A percentile compares a stretch with the other conserved stretches of the same genome.
Conservation (phyloP, 2,888 invertebrate species). For the Miltochrista miniata region DNA sequence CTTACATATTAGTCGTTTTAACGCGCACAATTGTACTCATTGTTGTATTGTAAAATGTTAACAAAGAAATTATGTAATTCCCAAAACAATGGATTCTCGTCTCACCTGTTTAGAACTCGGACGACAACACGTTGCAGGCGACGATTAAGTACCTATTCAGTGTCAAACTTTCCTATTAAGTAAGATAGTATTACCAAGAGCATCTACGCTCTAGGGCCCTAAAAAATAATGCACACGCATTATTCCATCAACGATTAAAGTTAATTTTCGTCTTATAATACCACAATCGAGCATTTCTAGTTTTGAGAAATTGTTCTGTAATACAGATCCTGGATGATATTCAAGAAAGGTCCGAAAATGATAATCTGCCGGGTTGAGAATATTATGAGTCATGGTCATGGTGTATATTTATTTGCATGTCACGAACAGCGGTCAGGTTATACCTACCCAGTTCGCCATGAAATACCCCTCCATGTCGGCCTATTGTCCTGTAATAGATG, state of each 20-base stretch:
- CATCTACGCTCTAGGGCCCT: too few species aligned
- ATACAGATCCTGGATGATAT: too few species aligned
- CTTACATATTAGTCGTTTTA: constrained; percentile 25
- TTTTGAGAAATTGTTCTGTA: too few species aligned
- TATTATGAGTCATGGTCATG: constrained; percentile 12
- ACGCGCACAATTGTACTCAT: constrained; percentile 28
- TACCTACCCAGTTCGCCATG: constrained; percentile 46
- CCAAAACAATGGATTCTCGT: constrained; percentile 33
- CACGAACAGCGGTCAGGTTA: constrained; percentile 31
- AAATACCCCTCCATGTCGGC: constrained; percentile 62
- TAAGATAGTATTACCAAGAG: not conserved
- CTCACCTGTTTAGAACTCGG: constrained; percentile 25
- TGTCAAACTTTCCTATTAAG: constrained; percentile 25
- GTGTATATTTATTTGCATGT: constrained; percentile 42
- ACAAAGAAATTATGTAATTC: constrained; percentile 39
- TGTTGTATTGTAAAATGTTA: constrained; percentile 39
- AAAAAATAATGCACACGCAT: too few species aligned
- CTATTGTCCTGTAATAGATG: constrained; percentile 75
- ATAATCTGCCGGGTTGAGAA: constrained; percentile 2
- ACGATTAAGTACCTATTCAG: constrained; percentile 21
- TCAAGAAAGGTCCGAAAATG: not conserved
- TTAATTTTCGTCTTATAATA: too few species aligned
- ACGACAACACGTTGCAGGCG: constrained; percentile 17
- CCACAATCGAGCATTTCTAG: too few species aligned
- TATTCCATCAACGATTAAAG: too few species aligned